Conservation (phyloP, 92 coral and sea anemone genomes). For the Epizoanthus illoricatus region DNA sequence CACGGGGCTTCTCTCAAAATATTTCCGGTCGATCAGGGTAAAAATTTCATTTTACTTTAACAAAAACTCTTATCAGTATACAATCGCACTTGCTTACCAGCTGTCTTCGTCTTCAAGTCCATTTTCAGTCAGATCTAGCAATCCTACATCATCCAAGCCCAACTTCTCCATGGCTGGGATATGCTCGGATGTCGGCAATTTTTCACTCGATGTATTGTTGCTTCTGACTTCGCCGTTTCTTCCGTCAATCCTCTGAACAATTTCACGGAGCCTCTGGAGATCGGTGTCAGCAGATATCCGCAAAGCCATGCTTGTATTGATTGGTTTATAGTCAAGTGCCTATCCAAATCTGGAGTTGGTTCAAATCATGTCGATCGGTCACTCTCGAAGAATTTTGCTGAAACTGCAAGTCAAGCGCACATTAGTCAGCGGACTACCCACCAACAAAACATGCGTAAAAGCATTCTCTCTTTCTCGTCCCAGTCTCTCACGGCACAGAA, state of each 20-base stretch:
- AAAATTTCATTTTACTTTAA: neutral
- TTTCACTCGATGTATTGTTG: conserved; percentile 45
- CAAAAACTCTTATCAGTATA: neutral
- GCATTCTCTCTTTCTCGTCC: neutral
- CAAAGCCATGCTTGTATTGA: conserved; percentile 63
- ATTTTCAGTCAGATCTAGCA: conserved; percentile 67
- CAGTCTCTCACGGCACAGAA: neutral
- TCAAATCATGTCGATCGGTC: no score
- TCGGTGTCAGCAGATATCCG: conserved; percentile 91
- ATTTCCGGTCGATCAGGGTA: conserved; percentile 2
- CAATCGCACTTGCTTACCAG: conserved; percentile 19
- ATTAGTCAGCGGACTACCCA: conserved; percentile 8
- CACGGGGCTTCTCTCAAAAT: conserved; percentile 9
- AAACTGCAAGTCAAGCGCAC: conserved; percentile 36
- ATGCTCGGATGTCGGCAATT: conserved; percentile 15
- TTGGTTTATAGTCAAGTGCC: conserved; percentile 46
- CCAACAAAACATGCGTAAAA: neutral
- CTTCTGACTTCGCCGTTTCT: conserved; percentile 69
- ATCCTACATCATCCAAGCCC: conserved; percentile 78
- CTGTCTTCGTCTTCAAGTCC: conserved; percentile 68
- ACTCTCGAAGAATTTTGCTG: conserved; percentile 31
- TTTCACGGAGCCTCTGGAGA: conserved; percentile 86
- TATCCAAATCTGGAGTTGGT: conserved; percentile 38
- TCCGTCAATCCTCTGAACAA: conserved; percentile 80
- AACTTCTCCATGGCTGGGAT: conserved; percentile 63